Evolutionary conservation across 2,888 invertebrate species (phyloP).

Genomic region (Synanthedon formicaeformis): DNA sequence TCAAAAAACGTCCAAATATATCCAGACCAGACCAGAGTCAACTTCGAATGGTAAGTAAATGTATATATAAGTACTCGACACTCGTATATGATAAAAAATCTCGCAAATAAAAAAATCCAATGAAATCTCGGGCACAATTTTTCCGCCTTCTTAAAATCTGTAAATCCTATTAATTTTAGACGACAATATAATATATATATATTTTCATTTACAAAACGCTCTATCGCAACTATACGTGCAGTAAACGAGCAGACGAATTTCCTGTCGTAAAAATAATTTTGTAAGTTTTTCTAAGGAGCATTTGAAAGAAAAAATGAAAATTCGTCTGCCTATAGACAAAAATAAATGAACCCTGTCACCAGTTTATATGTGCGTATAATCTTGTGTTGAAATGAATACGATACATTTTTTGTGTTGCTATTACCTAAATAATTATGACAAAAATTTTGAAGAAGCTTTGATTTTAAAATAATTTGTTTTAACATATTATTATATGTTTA

Average conservation of each 20-base stretch:
- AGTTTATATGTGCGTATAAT: conserved; percentile 57
- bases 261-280: conserved; percentile 37
- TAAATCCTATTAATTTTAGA: conserved; percentile 2
- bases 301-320: conserved; percentile 20
- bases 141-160: not conserved
- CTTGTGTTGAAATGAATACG: conserved; percentile 27
- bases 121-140: too few species aligned
- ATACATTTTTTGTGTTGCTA: conserved; percentile 2
- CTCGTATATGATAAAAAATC: too few species aligned
- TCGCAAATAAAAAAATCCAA: too few species aligned
- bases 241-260: conserved; percentile 44
- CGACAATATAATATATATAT: conserved; percentile 1
- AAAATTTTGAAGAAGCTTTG: too few species aligned
- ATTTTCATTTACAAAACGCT: conserved; percentile 6
- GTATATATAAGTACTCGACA: too few species aligned
- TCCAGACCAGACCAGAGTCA: too few species aligned
- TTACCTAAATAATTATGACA: not conserved
- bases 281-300: conserved; percentile 6
- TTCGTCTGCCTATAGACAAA: conserved; percentile 50
- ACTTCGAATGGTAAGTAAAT: too few species aligned
- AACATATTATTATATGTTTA: too few species aligned
- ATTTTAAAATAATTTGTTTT: too few species aligned
- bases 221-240: not conserved
- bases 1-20: too few species aligned
- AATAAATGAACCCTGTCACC: conserved; percentile 65